These are phyloP conservation scores for pig (Sus scrofa) DNA, from an alignment of 2,113 vertebrate species.

Conservation along the genomic window DNA sequence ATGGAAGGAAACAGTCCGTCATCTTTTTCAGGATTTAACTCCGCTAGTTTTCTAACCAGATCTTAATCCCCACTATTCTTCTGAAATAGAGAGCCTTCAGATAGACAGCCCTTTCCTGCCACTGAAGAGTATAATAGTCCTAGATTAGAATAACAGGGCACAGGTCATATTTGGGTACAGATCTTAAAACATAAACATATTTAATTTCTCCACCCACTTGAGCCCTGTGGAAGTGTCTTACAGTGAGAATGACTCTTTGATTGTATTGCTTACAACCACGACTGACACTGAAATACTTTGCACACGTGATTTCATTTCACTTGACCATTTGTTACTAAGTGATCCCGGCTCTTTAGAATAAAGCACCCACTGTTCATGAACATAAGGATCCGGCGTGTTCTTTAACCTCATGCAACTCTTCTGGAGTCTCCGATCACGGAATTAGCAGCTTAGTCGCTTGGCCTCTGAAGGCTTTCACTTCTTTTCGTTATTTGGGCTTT, in stretches of 20 bases:
- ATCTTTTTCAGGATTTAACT: neutral
- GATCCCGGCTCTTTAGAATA: neutral
- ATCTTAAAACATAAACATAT: neutral
- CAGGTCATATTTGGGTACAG: neutral
- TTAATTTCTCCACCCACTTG: neutral
- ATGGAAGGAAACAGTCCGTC: neutral
- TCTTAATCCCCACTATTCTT: neutral
- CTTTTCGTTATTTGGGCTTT: neutral
- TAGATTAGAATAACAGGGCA: neutral
- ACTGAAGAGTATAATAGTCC: neutral
- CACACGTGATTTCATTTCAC: neutral
- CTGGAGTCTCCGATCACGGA: neutral
- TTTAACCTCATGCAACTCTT: neutral
- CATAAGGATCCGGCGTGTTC: neutral
- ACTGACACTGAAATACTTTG: neutral
- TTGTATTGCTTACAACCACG: neutral
- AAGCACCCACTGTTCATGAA: neutral
- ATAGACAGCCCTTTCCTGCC: neutral
- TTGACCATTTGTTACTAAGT: neutral
- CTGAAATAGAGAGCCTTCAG: neutral
- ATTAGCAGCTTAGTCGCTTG: neutral
- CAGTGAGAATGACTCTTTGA: neutral
- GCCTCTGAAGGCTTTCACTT: neutral
- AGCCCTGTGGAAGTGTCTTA: neutral
- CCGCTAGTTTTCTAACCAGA: neutral